Evolutionary conservation across 2,797 vertebrate genomes (phyloP).

Genomic region (Amniataba percoides): DNA sequence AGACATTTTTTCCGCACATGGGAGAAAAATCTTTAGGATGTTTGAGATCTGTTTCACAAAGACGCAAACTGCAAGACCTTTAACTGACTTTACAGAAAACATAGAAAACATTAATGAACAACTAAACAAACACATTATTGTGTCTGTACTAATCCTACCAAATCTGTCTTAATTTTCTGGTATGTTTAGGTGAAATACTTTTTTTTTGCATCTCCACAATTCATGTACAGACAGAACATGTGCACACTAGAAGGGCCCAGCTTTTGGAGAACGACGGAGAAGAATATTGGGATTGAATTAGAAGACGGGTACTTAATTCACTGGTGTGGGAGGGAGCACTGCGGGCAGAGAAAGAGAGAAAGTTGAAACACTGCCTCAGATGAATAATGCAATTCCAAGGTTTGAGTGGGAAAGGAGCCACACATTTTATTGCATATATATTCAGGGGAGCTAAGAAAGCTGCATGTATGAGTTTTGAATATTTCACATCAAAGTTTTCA

Average conservation of each 20-base stretch:
- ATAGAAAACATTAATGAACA: neutral
- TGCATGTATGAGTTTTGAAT: conserved; percentile 70
- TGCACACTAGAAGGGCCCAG: conserved; percentile 10
- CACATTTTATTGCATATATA: conserved; percentile 69
- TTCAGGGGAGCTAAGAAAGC: conserved; percentile 65
- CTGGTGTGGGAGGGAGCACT: conserved; percentile 71
- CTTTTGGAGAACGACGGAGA: conserved; percentile 43
- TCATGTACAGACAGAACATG: conserved; percentile 25
- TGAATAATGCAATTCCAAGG: conserved; percentile 79
- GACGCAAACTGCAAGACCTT: neutral
- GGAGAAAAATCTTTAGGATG: neutral
- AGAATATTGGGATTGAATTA: conserved; percentile 67
- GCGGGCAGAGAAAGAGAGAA: conserved; percentile 61
- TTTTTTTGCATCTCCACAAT: neutral
- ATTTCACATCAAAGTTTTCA: conserved; percentile 74
- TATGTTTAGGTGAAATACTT: neutral
- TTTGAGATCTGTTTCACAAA: neutral
- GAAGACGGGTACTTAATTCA: conserved; percentile 62
- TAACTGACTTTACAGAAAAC: neutral
- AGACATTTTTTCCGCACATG: neutral
- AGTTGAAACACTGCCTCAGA: conserved; percentile 76
- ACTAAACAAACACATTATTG: neutral
- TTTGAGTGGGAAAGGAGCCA: conserved; percentile 70
- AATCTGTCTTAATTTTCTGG: neutral
- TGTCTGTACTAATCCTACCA: too few species aligned